phyloP scores from a whole-genome alignment of 2,888 invertebrate genomes.

The Alloscopus bannaensis region DNA sequence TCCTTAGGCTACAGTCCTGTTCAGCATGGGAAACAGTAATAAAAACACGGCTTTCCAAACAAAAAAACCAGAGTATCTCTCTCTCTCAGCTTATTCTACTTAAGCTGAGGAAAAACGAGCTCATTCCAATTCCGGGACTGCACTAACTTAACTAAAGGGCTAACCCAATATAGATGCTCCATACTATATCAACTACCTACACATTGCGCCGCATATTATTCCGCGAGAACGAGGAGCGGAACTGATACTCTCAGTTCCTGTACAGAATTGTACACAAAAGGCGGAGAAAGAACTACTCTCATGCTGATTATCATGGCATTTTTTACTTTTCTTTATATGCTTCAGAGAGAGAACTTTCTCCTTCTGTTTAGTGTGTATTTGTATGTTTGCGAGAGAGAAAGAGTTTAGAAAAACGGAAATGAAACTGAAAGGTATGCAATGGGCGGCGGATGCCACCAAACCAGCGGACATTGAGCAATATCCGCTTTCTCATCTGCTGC shows the following conservation, averaged over 20 bases:
- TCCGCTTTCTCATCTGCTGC: slow-evolving; percentile 26
- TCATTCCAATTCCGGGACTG: slow-evolving; percentile 45
- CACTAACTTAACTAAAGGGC: slow-evolving; percentile 32
- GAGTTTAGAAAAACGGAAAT: slow-evolving; percentile 46
- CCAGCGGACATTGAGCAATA: slow-evolving; percentile 57
- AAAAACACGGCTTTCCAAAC: background rate
- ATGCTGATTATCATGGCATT: slow-evolving; percentile 39
- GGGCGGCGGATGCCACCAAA: slow-evolving; percentile 52
- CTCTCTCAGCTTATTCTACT: background rate
- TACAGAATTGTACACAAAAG: background rate
- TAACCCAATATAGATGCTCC: background rate
- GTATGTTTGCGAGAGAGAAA: slow-evolving; percentile 15
- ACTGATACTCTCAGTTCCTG: background rate
- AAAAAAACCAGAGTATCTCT: background rate
- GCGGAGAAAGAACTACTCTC: background rate
- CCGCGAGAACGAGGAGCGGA: background rate
- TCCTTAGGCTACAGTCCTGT: slow-evolving; percentile 6
- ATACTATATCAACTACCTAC: no score
- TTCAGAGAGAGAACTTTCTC: no score
- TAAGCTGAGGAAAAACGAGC: slow-evolving; percentile 24
- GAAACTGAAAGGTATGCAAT: slow-evolving; percentile 48
- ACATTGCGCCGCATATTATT: no score
- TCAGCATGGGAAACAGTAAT: background rate
- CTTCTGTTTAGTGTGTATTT: no score
- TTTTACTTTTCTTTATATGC: background rate